phyloP scores from a whole-genome alignment of 2,888 invertebrate genomes.

The Latrodectus hesperus region DNA sequence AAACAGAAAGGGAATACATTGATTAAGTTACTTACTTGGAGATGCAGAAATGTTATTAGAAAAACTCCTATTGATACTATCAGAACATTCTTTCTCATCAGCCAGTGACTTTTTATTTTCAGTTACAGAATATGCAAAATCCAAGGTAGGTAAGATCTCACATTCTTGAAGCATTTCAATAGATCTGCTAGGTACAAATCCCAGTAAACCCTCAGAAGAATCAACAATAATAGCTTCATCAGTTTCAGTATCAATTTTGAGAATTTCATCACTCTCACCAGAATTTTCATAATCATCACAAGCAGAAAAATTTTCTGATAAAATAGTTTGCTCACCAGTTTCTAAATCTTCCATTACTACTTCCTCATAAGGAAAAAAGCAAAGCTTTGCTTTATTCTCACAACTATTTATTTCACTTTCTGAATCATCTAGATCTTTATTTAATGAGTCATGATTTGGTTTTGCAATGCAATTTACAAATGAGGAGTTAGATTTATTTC shows the following conservation, averaged over 20 bases:
- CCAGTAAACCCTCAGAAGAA: slow-evolving; percentile 58
- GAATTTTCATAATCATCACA: slow-evolving; percentile 60
- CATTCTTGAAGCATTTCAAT: slow-evolving; percentile 61
- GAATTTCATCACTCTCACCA: slow-evolving; percentile 75
- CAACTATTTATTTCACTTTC: slow-evolving; percentile 5
- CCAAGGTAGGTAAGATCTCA: slow-evolving; percentile 36
- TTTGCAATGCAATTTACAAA: neutral
- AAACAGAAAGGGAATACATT: no score
- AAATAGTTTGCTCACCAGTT: slow-evolving; percentile 69
- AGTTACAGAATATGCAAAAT: slow-evolving; percentile 23
- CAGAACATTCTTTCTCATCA: slow-evolving; percentile 45
- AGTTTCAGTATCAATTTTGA: slow-evolving; percentile 77
- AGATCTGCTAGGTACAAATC: slow-evolving; percentile 66
- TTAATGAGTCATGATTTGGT: neutral
- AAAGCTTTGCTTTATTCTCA: slow-evolving; percentile 2
- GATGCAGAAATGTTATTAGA: slow-evolving; percentile 51
- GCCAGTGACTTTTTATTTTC: neutral
- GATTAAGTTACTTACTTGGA: slow-evolving; percentile 23
- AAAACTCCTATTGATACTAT: slow-evolving; percentile 32
- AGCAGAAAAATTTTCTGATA: slow-evolving; percentile 31
- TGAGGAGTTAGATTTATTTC: neutral
- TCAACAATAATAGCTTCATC: slow-evolving; percentile 76
- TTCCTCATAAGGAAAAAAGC: slow-evolving; percentile 68
- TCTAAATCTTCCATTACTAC: slow-evolving; percentile 74
- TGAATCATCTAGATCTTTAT: neutral